These are phyloP conservation scores for Heliconius ismenius DNA, from an alignment of 2,888 invertebrate species.

Conservation along the genomic window DNA sequence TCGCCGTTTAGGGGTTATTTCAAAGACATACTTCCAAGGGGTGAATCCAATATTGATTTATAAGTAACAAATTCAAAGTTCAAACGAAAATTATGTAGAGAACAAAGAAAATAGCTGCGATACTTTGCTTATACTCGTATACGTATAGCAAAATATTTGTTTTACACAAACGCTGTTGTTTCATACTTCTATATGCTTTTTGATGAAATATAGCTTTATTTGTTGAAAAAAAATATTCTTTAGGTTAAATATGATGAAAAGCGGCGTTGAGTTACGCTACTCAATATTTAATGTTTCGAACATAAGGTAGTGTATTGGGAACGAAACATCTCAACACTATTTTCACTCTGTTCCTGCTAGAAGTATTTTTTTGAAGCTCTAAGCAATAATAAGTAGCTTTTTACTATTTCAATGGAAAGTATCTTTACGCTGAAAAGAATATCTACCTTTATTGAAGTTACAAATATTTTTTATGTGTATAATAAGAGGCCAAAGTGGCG, in stretches of 20 bases:
- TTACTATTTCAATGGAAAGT: too few relatives aligned
- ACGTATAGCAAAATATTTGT: constrained; percentile 26
- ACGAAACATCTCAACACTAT: too few relatives aligned
- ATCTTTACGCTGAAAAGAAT: too few relatives aligned
- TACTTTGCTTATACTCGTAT: constrained; percentile 19
- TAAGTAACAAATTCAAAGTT: constrained; percentile 52
- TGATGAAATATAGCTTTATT: not conserved
- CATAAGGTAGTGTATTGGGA: too few relatives aligned
- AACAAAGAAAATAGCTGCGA: constrained; percentile 35
- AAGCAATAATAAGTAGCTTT: too few relatives aligned
- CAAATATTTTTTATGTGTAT: too few relatives aligned
- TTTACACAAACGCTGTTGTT: constrained; percentile 16
- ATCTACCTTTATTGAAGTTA: too few relatives aligned
- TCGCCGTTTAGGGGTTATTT: constrained; percentile 44
- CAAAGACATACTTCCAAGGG: constrained; percentile 59
- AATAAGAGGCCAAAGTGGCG: too few relatives aligned
- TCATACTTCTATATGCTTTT: not conserved
- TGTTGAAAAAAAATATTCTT: not conserved
- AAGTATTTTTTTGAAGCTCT: too few relatives aligned
- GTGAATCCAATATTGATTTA: constrained; percentile 55
- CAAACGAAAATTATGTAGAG: constrained; percentile 36
- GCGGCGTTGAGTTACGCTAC: not conserved
- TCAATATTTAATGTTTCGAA: not conserved
- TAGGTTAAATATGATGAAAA: not conserved
- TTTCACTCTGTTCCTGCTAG: too few relatives aligned